These are phyloP conservation scores for Lacerta viridis DNA, from an alignment of 2,797 vertebrate species.

Conservation along the genomic window DNA sequence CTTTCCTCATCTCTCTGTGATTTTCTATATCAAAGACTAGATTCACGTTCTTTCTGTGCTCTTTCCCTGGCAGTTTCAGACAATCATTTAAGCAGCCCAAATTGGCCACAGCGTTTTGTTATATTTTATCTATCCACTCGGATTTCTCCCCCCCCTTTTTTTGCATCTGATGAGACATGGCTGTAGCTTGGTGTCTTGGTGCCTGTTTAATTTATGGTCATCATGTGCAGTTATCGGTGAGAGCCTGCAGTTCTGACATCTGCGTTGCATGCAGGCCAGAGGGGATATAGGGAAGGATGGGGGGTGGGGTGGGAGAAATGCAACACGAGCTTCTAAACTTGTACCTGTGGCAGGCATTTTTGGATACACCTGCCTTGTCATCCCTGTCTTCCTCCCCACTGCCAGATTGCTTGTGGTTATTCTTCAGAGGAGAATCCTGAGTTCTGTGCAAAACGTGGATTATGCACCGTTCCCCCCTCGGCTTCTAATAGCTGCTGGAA, in stretches of 20 bases:
- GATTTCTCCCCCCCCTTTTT: background rate
- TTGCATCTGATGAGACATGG: background rate
- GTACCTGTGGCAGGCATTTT: background rate
- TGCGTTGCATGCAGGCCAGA: constrained; percentile 10
- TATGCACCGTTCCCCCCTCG: constrained; percentile 5
- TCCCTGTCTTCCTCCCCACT: background rate
- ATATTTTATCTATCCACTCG: background rate
- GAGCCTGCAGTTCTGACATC: constrained; percentile 11
- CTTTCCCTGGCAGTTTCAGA: background rate
- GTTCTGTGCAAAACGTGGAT: constrained; percentile 51
- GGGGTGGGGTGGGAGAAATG: no score
- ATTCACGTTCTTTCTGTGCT: constrained; percentile 43
- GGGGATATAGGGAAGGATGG: background rate
- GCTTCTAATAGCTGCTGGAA: constrained; percentile 61
- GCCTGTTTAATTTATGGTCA: background rate
- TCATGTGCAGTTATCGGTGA: background rate
- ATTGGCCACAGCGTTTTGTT: background rate
- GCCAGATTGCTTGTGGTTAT: background rate
- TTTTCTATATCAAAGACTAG: constrained; percentile 60
- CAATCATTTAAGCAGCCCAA: background rate
- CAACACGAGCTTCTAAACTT: background rate
- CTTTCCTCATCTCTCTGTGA: constrained; percentile 50
- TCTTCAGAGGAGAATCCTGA: constrained; percentile 22
- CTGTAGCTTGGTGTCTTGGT: background rate
- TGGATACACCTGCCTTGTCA: constrained; percentile 10